These are phyloP conservation scores for Galeopterus variegatus DNA, from an alignment of 2,113 vertebrate genomes.

Conservation along the genomic window DNA sequence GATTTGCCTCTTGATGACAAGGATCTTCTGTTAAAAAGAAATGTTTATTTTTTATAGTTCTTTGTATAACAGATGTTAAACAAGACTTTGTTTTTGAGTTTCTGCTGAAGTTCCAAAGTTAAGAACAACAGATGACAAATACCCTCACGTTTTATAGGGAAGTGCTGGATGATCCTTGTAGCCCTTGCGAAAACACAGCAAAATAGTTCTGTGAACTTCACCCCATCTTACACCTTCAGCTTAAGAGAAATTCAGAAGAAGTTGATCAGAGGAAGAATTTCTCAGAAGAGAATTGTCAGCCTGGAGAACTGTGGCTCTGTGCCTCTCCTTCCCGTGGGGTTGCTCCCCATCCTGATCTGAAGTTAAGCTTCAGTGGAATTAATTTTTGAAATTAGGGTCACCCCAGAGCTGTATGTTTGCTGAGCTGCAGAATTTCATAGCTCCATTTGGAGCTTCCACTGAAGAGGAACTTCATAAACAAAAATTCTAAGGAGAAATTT, in stretches of 20 bases:
- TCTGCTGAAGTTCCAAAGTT: background rate
- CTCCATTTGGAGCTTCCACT: background rate
- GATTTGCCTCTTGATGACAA: background rate
- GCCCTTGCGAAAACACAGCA: background rate
- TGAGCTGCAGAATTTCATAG: background rate
- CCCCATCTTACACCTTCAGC: background rate
- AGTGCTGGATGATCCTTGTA: background rate
- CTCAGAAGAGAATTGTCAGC: background rate
- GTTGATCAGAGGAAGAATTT: background rate
- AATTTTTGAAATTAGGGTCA: background rate
- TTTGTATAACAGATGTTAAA: constrained; percentile 9
- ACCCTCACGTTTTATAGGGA: background rate
- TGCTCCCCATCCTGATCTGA: background rate
- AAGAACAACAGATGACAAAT: background rate
- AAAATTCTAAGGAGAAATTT: background rate
- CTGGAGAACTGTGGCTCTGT: background rate
- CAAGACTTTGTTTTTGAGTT: background rate
- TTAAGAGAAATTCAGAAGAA: background rate
- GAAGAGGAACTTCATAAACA: background rate
- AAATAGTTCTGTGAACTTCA: background rate
- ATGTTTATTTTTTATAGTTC: background rate
- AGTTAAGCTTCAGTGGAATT: background rate
- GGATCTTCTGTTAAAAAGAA: background rate
- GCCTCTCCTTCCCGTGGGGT: background rate
- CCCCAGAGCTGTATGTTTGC: background rate